Conservation (phyloP, 2,888 invertebrate genomes). For the Cerastis leucographa region DNA sequence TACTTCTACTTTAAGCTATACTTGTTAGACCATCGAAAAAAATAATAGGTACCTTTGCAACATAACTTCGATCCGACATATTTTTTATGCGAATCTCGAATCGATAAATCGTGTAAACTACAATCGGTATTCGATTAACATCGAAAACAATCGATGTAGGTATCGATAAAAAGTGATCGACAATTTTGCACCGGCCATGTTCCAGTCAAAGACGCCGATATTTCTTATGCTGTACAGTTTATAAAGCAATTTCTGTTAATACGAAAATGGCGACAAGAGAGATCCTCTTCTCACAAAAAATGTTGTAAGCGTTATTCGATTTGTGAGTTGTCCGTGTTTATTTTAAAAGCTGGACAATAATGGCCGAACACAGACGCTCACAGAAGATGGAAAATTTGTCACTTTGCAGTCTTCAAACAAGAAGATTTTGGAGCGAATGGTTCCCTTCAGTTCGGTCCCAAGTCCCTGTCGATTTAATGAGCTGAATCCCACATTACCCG, state of each 20-base stretch:
- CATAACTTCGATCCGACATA: constrained; percentile 38
- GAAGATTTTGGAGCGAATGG: background rate
- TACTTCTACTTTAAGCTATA: background rate
- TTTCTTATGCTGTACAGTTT: constrained; percentile 70
- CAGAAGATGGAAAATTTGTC: background rate
- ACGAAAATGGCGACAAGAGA: constrained; percentile 70
- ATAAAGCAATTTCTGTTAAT: constrained; percentile 74
- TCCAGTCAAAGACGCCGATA: constrained; percentile 69
- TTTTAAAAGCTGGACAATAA: constrained; percentile 13
- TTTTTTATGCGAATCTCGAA: constrained; percentile 53
- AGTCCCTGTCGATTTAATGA: background rate
- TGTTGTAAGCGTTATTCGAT: constrained; percentile 53
- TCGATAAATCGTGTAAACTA: constrained; percentile 65
- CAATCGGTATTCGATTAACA: constrained; percentile 71
- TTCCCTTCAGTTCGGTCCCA: no score
- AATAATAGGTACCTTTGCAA: constrained; percentile 50
- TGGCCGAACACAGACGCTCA: background rate
- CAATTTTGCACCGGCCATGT: constrained; percentile 70
- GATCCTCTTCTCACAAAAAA: constrained; percentile 64
- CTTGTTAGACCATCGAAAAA: constrained; percentile 4
- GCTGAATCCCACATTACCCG: background rate
- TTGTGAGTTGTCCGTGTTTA: constrained; percentile 50
- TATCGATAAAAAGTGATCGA: constrained; percentile 72
- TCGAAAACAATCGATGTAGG: constrained; percentile 74
- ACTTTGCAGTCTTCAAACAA: background rate